These are phyloP conservation scores for Otus sunia DNA, from an alignment of 2,113 vertebrate genomes.

Conservation along the genomic window DNA sequence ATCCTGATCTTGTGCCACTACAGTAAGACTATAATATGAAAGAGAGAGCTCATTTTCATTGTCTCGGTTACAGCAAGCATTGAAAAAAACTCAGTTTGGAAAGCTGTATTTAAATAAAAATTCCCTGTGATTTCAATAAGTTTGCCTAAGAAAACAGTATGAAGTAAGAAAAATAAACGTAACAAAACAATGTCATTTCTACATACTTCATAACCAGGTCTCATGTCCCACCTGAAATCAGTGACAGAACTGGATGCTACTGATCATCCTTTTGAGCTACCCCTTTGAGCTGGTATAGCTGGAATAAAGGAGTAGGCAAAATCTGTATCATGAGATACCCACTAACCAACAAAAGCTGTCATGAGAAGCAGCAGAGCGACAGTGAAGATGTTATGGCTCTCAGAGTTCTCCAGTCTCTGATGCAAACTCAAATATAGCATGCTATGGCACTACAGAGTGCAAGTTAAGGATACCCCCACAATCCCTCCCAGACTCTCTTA, in stretches of 20 bases:
- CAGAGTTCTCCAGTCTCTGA: neutral
- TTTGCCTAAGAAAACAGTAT: neutral
- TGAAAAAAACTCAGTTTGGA: neutral
- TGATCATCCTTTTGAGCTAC: neutral
- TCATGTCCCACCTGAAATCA: neutral
- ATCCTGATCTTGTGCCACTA: neutral
- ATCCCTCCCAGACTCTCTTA: neutral
- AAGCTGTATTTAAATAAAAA: neutral
- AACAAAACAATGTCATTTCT: neutral
- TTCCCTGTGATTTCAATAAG: neutral
- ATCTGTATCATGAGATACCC: accelerated
- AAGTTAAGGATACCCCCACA: neutral
- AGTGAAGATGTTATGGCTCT: accelerated
- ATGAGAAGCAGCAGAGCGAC: neutral
- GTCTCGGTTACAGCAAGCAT: neutral
- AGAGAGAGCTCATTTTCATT: neutral
- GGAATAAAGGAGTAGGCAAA: neutral
- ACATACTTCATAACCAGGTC: neutral
- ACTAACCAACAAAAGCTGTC: neutral
- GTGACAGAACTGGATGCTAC: neutral
- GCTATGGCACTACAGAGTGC: neutral
- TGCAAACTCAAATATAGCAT: neutral
- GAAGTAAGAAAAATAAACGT: neutral
- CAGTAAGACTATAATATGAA: neutral
- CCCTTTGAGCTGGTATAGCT: neutral